Base-by-base conservation (phyloP, 2,113 vertebrate genomes). In the Osmerus eperlanus region DNA sequence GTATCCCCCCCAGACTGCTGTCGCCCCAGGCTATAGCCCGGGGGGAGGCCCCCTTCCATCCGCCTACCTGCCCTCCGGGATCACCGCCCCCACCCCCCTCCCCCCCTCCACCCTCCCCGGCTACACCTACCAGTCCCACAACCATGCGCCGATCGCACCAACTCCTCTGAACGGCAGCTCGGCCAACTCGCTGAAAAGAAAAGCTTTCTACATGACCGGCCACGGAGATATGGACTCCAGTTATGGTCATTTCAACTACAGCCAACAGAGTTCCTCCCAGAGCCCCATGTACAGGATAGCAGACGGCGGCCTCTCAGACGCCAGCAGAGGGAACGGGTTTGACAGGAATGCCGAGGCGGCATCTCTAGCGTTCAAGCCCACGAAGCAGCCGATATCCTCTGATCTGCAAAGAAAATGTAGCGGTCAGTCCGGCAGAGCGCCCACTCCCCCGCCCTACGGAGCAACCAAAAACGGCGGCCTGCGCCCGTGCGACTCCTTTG, bases 201-300 rank as follows among this genome's bases (percentile, higher is more conserved):
- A 99, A 93, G 97, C 97, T 89, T 99, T 99, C 92, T 99, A 98
- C 81, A 98, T 98, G 96, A 95, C 95, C 80, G 95, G 95, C 86
- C 96, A 97, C 90, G 97, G 94, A 90, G 98, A 99, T 81, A 94
- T 99, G 94, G 96, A 98, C 91, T 94, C 97, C 86, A 93, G 90
- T 91, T 99, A 99, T 86, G 95, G 92, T 89, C 96, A 94, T 92
- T 99, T 98, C 88, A 96, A 89, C 92, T 99, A 98, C 85, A 96
- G 92, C 94, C 97, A 99, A 92, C 97, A 98, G 92, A 96, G 95
- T 91, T 96, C 95, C 36, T 94, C 96, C 75, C 97, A 98, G 85
- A 99, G 96, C 87, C 97, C 97, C 59, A 96, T 98, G 96, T 99
- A 99, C 88, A 93, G 96, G 90, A 93, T 96, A 92, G 86, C 95